Conservation (phyloP, 2,888 invertebrate species). For the Drosophila kanekoi region DNA sequence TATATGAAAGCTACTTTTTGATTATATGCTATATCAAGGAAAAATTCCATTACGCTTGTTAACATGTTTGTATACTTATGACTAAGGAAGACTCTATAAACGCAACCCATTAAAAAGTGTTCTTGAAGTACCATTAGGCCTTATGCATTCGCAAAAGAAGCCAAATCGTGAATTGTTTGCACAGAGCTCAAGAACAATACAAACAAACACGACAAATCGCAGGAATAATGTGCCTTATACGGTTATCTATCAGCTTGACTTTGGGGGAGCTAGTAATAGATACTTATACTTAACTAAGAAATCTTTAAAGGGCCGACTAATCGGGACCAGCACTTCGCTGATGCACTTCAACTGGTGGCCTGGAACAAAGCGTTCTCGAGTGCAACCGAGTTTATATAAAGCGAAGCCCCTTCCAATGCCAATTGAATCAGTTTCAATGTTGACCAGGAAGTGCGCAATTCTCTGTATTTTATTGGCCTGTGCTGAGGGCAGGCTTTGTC, state of each 20-base stretch:
- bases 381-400: slow-evolving; percentile 63
- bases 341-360: slow-evolving; percentile 30
- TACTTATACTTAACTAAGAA: slow-evolving; percentile 12
- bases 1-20: neutral
- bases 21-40: neutral
- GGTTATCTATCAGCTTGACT: slow-evolving; percentile 47
- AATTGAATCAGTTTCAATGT: slow-evolving; percentile 51
- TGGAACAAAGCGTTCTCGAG: slow-evolving; percentile 21
- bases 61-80: slow-evolving; percentile 56
- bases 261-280: slow-evolving; percentile 19
- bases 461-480: slow-evolving; percentile 21
- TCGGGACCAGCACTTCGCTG: slow-evolving; percentile 16
- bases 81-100: slow-evolving; percentile 32
- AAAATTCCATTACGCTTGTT: slow-evolving; percentile 42
- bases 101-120: slow-evolving; percentile 6
- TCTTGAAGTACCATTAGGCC: slow-evolving; percentile 13
- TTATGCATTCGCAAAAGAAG: slow-evolving; percentile 10
- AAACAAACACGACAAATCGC: slow-evolving; percentile 22
- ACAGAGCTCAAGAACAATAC: slow-evolving; percentile 17
- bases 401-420: slow-evolving; percentile 37
- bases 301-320: slow-evolving; percentile 14
- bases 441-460: slow-evolving; percentile 33
- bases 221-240: slow-evolving; percentile 28
- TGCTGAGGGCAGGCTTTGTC: slow-evolving; percentile 31
- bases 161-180: slow-evolving; percentile 27